phyloP scores from a whole-genome alignment of 2,888 invertebrate species.

The Tetranychus truncatus region DNA sequence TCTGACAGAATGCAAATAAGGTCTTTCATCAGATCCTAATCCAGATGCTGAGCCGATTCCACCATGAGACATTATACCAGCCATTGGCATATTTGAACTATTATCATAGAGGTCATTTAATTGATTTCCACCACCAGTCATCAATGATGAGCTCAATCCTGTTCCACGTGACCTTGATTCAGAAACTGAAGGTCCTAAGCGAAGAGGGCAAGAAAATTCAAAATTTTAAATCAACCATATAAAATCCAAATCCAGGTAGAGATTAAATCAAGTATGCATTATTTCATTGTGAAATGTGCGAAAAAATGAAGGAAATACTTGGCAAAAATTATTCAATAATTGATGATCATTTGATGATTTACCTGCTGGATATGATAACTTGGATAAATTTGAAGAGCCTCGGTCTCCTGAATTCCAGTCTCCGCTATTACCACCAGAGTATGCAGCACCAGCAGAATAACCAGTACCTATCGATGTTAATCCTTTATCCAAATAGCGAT shows the following conservation, averaged over 20 bases:
- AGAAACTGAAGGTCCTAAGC: constrained; percentile 3
- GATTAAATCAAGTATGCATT: neutral
- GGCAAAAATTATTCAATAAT: neutral
- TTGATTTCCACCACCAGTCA: neutral
- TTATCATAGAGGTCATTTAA: neutral
- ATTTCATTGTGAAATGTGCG: neutral
- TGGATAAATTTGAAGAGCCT: neutral
- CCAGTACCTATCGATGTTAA: neutral
- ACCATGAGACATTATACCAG: constrained; percentile 8
- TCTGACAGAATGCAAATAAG: constrained; percentile 6
- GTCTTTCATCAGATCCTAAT: constrained; percentile 1
- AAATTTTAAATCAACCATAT: neutral
- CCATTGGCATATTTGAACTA: constrained; percentile 7
- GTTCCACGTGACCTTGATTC: constrained; percentile 6
- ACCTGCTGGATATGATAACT: neutral
- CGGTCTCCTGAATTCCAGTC: constrained; percentile 1
- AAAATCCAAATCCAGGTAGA: constrained; percentile 1
- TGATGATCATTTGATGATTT: constrained; percentile 1
- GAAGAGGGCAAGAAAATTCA: too few species aligned
- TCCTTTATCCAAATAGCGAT: constrained; percentile 14
- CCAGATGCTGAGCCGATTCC: neutral
- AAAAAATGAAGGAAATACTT: neutral
- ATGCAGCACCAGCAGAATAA: neutral
- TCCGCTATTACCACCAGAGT: constrained; percentile 4
- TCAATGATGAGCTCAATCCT: constrained; percentile 2